Conservation (phyloP, 1,140 invertebrate genomes). For the Ips nitidus region DNA sequence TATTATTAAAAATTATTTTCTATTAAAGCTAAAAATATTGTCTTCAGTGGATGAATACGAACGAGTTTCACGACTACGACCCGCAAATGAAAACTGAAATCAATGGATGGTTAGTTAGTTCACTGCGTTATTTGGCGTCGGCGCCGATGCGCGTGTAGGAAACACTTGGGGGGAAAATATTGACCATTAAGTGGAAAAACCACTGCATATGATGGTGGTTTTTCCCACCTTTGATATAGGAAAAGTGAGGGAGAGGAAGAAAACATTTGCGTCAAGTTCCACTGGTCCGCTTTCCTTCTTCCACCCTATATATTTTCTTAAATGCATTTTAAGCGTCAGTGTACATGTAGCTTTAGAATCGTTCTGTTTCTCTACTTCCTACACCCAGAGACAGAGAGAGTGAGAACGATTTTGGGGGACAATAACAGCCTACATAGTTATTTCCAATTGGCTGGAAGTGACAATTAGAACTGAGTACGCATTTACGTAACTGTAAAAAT, state of each 20-base stretch:
- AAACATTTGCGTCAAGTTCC: slow-evolving; percentile 6
- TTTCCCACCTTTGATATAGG: not conserved
- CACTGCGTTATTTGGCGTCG: slow-evolving; percentile 19
- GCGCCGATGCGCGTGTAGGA: slow-evolving; percentile 7
- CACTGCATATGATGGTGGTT: slow-evolving; percentile 19
- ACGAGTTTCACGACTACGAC: slow-evolving; percentile 18
- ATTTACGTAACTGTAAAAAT: too few species aligned
- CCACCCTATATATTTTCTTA: too few species aligned
- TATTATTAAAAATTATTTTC: slow-evolving; percentile 28
- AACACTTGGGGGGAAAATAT: slow-evolving; percentile 27
- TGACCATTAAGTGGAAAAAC: slow-evolving; percentile 28
- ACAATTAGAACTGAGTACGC: too few species aligned
- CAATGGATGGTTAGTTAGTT: slow-evolving; percentile 22
- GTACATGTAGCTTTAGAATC: too few species aligned
- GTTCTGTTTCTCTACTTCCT: too few species aligned
- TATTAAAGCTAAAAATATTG: slow-evolving; percentile 34
- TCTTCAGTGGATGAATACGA: slow-evolving; percentile 25
- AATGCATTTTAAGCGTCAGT: too few species aligned
- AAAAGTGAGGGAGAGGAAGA: not conserved
- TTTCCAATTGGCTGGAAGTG: too few species aligned
- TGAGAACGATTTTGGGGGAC: too few species aligned
- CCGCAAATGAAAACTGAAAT: slow-evolving; percentile 33
- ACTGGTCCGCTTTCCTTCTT: too few species aligned
- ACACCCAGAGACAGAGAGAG: too few species aligned
- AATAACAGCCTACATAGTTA: too few species aligned